These are phyloP conservation scores for Auanema sp. DNA, from an alignment of 2,888 invertebrate genomes.

Conservation along the genomic window DNA sequence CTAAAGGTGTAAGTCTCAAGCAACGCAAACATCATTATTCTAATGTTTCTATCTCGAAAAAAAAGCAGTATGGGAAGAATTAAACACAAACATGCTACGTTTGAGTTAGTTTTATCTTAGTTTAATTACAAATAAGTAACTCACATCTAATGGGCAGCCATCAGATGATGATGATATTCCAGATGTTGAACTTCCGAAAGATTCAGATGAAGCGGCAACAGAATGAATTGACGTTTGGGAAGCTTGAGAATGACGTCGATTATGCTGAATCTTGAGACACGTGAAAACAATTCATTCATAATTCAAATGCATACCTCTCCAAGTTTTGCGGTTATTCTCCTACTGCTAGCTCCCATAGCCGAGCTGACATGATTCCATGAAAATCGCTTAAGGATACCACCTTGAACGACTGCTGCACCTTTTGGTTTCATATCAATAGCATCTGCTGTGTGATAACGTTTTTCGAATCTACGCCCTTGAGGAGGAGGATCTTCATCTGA, in stretches of 20 bases:
- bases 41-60: too few relatives aligned
- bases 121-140: background rate
- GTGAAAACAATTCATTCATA: background rate
- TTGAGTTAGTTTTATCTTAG: background rate
- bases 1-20: constrained; percentile 1
- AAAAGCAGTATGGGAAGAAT: background rate
- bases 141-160: constrained; percentile 10
- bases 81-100: too few relatives aligned
- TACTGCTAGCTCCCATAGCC: constrained; percentile 33
- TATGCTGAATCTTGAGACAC: constrained; percentile 26
- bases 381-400: constrained; percentile 44
- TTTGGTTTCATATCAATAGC: constrained; percentile 69
- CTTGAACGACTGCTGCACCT: constrained; percentile 26
- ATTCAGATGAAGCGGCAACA: constrained; percentile 54
- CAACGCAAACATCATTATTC: too few relatives aligned
- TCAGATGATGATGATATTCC: constrained; percentile 46
- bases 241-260: constrained; percentile 52
- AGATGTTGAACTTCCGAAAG: constrained; percentile 61
- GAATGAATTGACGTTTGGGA: constrained; percentile 46
- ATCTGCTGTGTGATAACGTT: constrained; percentile 67
- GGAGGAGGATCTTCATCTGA: constrained; percentile 28
- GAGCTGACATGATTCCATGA: constrained; percentile 43
- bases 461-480: constrained; percentile 44
- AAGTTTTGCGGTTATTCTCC: constrained; percentile 38
- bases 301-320: constrained; percentile 13